Evolutionary conservation across 2,797 vertebrate species (phyloP).

Genomic region (Poeciliopsis presidionis): DNA sequence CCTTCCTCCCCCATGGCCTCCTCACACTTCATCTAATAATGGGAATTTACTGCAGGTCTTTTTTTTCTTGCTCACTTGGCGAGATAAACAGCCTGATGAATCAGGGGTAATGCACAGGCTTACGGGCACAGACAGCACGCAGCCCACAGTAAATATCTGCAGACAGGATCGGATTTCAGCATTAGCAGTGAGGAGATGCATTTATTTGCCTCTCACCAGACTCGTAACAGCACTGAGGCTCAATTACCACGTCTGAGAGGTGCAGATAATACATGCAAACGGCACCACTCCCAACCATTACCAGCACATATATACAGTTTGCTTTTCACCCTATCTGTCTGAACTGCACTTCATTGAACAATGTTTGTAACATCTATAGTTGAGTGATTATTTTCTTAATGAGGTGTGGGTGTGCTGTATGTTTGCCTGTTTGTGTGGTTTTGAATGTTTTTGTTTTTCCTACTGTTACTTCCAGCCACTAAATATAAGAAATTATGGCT

Average conservation of each 20-base stretch:
- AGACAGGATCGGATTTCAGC: conserved; percentile 79
- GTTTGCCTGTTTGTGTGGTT: conserved; percentile 3
- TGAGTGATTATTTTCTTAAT: conserved; percentile 37
- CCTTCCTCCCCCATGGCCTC: conserved; percentile 52
- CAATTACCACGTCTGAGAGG: conserved; percentile 80
- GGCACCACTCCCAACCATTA: conserved; percentile 78
- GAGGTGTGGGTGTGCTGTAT: neutral
- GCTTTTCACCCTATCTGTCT: conserved; percentile 68
- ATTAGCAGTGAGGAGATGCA: conserved; percentile 77
- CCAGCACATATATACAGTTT: conserved; percentile 68
- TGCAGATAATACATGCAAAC: conserved; percentile 80
- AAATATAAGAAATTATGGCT: neutral
- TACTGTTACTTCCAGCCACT: neutral
- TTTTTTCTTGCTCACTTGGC: conserved; percentile 55
- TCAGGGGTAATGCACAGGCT: conserved; percentile 77
- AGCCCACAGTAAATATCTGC: conserved; percentile 79
- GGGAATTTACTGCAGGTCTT: conserved; percentile 72
- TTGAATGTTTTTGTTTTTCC: conserved; percentile 3
- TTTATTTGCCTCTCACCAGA: conserved; percentile 78
- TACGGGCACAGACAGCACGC: conserved; percentile 75
- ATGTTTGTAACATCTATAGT: conserved; percentile 41
- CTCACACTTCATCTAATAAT: conserved; percentile 77
- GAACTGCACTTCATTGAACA: conserved; percentile 61
- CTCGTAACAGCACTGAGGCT: conserved; percentile 75
- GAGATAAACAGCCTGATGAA: conserved; percentile 82